phyloP scores from a whole-genome alignment of 2,797 vertebrate species.

The Danio aesculapii region DNA sequence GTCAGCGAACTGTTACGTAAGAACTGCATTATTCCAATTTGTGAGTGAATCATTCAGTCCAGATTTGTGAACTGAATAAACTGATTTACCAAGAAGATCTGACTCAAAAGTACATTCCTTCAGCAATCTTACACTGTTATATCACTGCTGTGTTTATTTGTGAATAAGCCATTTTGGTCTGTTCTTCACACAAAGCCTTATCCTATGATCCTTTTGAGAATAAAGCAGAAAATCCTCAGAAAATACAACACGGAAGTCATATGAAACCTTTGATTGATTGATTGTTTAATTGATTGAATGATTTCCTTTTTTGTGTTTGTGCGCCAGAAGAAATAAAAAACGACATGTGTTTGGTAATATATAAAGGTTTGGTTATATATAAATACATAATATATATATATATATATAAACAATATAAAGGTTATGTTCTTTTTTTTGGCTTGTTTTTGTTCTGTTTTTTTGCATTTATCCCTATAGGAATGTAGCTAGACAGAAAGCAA shows the following conservation, averaged over 20 bases:
- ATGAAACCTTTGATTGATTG: neutral
- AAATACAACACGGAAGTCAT: neutral
- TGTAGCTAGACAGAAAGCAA: too few relatives aligned
- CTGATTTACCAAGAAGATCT: neutral
- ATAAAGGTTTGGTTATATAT: too few relatives aligned
- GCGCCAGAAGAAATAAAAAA: too few relatives aligned
- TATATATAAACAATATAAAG: too few relatives aligned
- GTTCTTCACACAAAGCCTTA: neutral
- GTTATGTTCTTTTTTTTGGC: too few relatives aligned
- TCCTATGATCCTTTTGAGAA: too few relatives aligned
- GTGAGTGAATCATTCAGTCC: neutral
- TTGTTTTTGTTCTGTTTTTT: too few relatives aligned
- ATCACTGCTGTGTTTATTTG: neutral
- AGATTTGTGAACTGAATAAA: constrained; percentile 1
- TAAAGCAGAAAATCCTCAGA: neutral
- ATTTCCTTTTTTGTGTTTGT: too few relatives aligned
- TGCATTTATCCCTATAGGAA: too few relatives aligned
- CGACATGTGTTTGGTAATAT: too few relatives aligned
- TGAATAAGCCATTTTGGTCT: neutral
- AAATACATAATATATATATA: too few relatives aligned
- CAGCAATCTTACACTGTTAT: neutral
- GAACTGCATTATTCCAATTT: neutral
- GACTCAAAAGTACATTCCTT: neutral
- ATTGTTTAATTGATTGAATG: too few relatives aligned
- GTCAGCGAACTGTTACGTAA: neutral